A percentile compares a stretch with the other conserved stretches of the same genome.
These are phyloP conservation scores for Bovichtus diacanthus DNA, from an alignment of 2,797 vertebrate species.

Conservation along the genomic window DNA sequence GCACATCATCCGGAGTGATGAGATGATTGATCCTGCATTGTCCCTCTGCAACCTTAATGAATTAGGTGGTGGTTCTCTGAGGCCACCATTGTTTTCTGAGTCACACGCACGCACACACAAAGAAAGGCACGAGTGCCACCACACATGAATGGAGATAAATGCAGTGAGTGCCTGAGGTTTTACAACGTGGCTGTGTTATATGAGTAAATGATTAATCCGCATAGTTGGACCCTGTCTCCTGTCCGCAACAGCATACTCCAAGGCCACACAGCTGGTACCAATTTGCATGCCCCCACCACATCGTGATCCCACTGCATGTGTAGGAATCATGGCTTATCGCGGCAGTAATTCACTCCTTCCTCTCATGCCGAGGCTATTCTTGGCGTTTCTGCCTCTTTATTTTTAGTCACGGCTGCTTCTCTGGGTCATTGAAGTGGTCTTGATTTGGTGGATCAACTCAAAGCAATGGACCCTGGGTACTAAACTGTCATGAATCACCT, in stretches of 20 bases:
- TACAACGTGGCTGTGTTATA: slow-evolving; percentile 83
- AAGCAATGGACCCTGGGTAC: slow-evolving; percentile 49
- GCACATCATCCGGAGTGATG: slow-evolving; percentile 25
- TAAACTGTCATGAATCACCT: slow-evolving; percentile 62
- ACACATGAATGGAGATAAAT: slow-evolving; percentile 85
- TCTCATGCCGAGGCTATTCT: slow-evolving; percentile 83
- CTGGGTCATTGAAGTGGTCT: slow-evolving; percentile 82
- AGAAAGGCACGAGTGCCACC: slow-evolving; percentile 71
- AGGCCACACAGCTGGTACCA: slow-evolving; percentile 87
- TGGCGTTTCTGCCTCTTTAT: slow-evolving; percentile 81
- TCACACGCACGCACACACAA: slow-evolving; percentile 15
- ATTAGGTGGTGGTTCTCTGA: slow-evolving; percentile 39
- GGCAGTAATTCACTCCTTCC: slow-evolving; percentile 83
- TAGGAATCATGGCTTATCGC: slow-evolving; percentile 85
- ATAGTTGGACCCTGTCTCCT: slow-evolving; percentile 84
- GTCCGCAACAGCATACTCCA: slow-evolving; percentile 83
- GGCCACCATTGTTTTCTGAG: slow-evolving; percentile 47
- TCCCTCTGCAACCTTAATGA: slow-evolving; percentile 28
- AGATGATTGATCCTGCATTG: slow-evolving; percentile 39
- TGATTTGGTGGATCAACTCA: slow-evolving; percentile 73
- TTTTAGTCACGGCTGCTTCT: slow-evolving; percentile 84
- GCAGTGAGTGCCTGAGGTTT: slow-evolving; percentile 85
- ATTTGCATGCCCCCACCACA: slow-evolving; percentile 82
- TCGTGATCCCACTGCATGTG: slow-evolving; percentile 82
- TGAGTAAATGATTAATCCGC: slow-evolving; percentile 86